phyloP scores from a whole-genome alignment of 92 coral and sea anemone species.

The Blastomussa wellsi region DNA sequence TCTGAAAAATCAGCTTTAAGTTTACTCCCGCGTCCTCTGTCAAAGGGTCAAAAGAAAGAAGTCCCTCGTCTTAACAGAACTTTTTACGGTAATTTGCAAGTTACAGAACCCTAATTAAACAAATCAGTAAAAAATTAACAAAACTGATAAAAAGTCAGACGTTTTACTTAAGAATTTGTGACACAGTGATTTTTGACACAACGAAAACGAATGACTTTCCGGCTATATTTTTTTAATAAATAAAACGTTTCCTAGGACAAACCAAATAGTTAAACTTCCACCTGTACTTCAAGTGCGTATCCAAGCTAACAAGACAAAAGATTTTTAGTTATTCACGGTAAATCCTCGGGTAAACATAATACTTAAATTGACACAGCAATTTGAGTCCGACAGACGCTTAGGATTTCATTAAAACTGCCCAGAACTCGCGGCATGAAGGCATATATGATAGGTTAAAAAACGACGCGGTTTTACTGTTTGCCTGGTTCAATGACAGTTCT shows the following conservation, averaged over 20 bases:
- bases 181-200: background rate
- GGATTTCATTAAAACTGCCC: background rate
- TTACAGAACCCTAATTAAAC: background rate
- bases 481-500: background rate
- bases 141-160: background rate
- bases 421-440: background rate
- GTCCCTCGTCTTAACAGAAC: background rate
- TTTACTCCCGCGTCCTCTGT: no score
- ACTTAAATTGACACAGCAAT: background rate
- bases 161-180: background rate
- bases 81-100: background rate
- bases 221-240: background rate
- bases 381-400: background rate
- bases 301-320: background rate
- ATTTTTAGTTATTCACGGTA: background rate
- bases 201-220: no score
- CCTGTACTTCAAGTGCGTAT: background rate
- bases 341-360: background rate
- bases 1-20: no score
- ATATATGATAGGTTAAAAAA: background rate
- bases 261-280: no score
- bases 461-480: background rate
- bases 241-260: no score
- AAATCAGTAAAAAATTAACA: background rate
- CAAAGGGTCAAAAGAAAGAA: no score